Percentiles rank a stretch among this genome's conserved stretches.
Evolutionary conservation across 2,113 vertebrate species (phyloP).

Genomic region (Hystrix brachyura): DNA sequence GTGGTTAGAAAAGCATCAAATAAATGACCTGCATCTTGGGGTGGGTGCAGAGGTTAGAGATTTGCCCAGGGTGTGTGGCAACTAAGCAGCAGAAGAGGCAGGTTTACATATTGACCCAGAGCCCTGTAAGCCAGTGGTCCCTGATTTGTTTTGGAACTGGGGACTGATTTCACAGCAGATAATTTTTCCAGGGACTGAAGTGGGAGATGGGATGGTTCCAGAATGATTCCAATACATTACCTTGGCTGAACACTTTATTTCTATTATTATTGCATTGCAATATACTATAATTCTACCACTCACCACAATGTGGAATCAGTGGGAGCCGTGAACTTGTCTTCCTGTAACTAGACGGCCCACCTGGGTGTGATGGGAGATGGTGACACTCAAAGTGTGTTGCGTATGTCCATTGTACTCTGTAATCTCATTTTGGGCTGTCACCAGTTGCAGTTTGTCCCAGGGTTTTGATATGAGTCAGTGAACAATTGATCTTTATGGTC

Average conservation of each 20-base stretch:
- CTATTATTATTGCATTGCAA: not conserved
- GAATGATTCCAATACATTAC: not conserved
- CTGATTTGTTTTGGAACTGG: not conserved
- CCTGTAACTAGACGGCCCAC: not conserved
- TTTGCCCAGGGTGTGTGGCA: not conserved
- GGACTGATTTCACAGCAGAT: not conserved
- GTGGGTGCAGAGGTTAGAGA: not conserved
- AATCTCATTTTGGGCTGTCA: not conserved
- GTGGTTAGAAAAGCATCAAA: not conserved
- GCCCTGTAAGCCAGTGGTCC: not conserved
- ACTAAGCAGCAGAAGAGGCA: not conserved
- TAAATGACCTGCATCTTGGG: not conserved
- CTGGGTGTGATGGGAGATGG: not conserved
- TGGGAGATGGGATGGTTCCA: not conserved
- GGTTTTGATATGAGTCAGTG: not conserved
- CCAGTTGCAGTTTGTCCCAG: not conserved
- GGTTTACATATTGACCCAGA: constrained; percentile 5
- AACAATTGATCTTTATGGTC: not conserved
- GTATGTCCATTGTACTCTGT: not conserved
- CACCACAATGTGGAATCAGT: not conserved
- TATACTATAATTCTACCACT: not conserved
- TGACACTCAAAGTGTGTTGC: not conserved
- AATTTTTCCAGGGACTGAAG: not conserved
- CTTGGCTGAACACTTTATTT: not conserved
- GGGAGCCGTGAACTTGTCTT: not conserved